These are phyloP conservation scores for Fissipunctia ypsillon DNA, from an alignment of 2,888 invertebrate genomes.

Conservation along the genomic window DNA sequence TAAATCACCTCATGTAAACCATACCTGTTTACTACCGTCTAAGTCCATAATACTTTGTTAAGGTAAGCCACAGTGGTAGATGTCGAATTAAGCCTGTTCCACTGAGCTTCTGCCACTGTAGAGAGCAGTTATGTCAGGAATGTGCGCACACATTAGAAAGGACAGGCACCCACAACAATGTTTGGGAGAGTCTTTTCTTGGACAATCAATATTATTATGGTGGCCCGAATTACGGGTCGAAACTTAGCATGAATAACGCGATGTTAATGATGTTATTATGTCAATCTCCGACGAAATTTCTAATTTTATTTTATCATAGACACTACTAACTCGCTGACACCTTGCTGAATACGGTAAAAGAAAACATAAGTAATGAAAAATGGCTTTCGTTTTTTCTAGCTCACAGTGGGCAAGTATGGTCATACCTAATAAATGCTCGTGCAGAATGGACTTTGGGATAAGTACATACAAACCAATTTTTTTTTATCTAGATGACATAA, in stretches of 20 bases:
- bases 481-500: no score
- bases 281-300: neutral
- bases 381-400: neutral
- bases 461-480: no score
- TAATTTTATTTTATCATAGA: neutral
- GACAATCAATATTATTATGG: neutral
- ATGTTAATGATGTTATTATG: neutral
- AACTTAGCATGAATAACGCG: neutral
- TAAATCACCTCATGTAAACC: neutral
- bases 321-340: neutral
- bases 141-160: constrained; percentile 78
- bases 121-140: constrained; percentile 79
- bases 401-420: no score
- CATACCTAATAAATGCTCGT: no score
- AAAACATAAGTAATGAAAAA: neutral
- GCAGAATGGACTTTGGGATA: no score
- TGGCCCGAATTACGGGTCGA: neutral
- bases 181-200: neutral
- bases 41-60: constrained; percentile 11
- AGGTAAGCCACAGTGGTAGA: constrained; percentile 14
- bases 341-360: neutral
- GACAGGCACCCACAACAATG: constrained; percentile 61
- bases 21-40: no score
- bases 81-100: constrained; percentile 65
- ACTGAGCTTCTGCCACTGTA: constrained; percentile 60